Percentiles rank a stretch among this genome's conserved stretches.
These are phyloP conservation scores for Spea multiplicata DNA, from an alignment of 2,113 vertebrate species.

Conservation along the genomic window DNA sequence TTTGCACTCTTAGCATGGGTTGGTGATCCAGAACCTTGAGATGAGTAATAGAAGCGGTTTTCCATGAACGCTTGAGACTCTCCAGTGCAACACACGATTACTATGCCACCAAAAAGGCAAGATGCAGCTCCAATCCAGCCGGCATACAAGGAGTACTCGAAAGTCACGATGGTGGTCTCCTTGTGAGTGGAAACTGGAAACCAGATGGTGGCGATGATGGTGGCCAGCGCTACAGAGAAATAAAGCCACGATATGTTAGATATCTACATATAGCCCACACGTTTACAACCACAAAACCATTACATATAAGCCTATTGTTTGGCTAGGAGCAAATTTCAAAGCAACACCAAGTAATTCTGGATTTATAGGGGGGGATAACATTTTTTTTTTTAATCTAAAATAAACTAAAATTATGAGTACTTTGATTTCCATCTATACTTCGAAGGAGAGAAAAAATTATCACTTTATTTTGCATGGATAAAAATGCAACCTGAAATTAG, in stretches of 20 bases:
- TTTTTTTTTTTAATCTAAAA: too few relatives aligned
- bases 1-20: slow-evolving; percentile 89
- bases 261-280: too few relatives aligned
- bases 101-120: slow-evolving; percentile 78
- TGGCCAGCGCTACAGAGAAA: slow-evolving; percentile 72
- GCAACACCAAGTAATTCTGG: too few relatives aligned
- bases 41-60: slow-evolving; percentile 89
- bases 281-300: too few relatives aligned
- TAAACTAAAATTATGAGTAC: too few relatives aligned
- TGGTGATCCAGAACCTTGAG: slow-evolving; percentile 73
- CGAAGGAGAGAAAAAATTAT: too few relatives aligned
- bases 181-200: slow-evolving; percentile 84
- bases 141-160: slow-evolving; percentile 87
- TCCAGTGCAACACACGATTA: slow-evolving; percentile 78
- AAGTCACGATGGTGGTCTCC: slow-evolving; percentile 83
- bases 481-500: too few relatives aligned
- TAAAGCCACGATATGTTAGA: background rate
- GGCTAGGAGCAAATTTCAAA: too few relatives aligned
- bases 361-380: too few relatives aligned
- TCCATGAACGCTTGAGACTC: slow-evolving; percentile 75
- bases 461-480: too few relatives aligned
- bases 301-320: too few relatives aligned
- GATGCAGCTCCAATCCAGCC: slow-evolving; percentile 88
- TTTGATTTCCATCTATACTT: too few relatives aligned
- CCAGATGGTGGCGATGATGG: slow-evolving; percentile 85